A percentile compares a stretch with the other conserved stretches of the same genome.
Conservation (phyloP, 2,888 invertebrate genomes). For the Gerris lacustris region DNA sequence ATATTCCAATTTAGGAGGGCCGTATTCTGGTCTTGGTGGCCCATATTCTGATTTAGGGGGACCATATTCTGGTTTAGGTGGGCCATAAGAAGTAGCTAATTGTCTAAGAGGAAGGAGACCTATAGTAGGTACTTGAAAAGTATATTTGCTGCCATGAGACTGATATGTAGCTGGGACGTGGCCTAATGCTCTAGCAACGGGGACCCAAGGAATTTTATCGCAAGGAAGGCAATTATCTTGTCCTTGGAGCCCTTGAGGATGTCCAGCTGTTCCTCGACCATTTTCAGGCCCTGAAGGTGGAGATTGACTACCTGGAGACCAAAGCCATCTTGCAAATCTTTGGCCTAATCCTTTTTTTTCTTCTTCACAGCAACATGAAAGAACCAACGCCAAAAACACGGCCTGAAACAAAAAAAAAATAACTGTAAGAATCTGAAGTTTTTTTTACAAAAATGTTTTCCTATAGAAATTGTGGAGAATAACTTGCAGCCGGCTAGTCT, state of each 20-base stretch:
- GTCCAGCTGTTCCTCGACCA: conserved; percentile 11
- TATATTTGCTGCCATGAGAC: conserved; percentile 20
- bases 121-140: conserved; percentile 23
- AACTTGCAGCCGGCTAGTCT: too few relatives aligned
- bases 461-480: too few relatives aligned
- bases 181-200: conserved; percentile 40
- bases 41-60: conserved; percentile 30
- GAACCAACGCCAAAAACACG: background rate
- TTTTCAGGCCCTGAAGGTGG: conserved; percentile 8
- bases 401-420: background rate
- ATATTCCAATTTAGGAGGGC: conserved; percentile 24
- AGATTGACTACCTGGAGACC: conserved; percentile 11
- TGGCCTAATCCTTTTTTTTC: conserved; percentile 4
- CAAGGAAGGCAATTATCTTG: conserved; percentile 54
- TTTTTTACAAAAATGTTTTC: too few relatives aligned
- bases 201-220: conserved; percentile 70
- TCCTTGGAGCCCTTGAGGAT: conserved; percentile 37
- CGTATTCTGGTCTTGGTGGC: conserved; percentile 31
- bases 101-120: conserved; percentile 19
- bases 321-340: conserved; percentile 15
- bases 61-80: conserved; percentile 31
- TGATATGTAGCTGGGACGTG: conserved; percentile 14
- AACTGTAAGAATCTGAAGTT: background rate
- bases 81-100: conserved; percentile 28
- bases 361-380: background rate